Base-by-base conservation (phyloP, 1,140 invertebrate species). In the Ceratina japonica region DNA sequence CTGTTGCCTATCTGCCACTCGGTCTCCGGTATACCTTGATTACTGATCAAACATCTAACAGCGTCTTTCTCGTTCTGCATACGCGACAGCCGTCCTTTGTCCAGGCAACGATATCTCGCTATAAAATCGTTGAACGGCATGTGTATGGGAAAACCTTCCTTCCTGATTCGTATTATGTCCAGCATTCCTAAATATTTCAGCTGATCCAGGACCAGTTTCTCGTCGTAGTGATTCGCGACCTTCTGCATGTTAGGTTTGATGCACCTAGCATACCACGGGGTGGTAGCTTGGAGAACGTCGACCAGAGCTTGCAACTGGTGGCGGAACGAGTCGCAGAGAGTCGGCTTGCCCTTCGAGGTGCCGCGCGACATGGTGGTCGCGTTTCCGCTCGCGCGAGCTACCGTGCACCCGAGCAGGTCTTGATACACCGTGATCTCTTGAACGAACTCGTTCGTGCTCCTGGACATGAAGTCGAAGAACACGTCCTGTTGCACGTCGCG, bases 241-340 rank as follows among this genome's bases (percentile, higher is more conserved):
- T 99, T 99, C 83, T 96, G 93, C 89, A 96, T 95, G 88, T 99
- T 99, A 1, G 98, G 98, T 90, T 99, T 99, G 81, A 99, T 98
- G 89, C 98, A 99, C 10, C 98, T 94, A 0, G 98, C 97, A 93
- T 99, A 98, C 98, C 98, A 99, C 12, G 98, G 97, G 68, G 97
- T 98, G 7, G 98, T 98, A 18, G 95, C 95, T 90, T 98, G 97
- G 3, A 98, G 92, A 71, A 98, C 97, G 88, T 98, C 98, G 2
- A 99, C 97, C 18, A 99, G 92, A 13, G 97, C 95, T 92, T 98
- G 97, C 49, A 99, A 91, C 89, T 99, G 98, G 78, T 97, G 95
- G 63, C 98, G 94, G 89, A 99, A 99, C 0, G 97, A 97, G 91
- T 99, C 98, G 64, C 97, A 97, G 3, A 99, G 97, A 0, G 98